phyloP scores from a whole-genome alignment of 2,797 vertebrate genomes.

The Platalea minor region DNA sequence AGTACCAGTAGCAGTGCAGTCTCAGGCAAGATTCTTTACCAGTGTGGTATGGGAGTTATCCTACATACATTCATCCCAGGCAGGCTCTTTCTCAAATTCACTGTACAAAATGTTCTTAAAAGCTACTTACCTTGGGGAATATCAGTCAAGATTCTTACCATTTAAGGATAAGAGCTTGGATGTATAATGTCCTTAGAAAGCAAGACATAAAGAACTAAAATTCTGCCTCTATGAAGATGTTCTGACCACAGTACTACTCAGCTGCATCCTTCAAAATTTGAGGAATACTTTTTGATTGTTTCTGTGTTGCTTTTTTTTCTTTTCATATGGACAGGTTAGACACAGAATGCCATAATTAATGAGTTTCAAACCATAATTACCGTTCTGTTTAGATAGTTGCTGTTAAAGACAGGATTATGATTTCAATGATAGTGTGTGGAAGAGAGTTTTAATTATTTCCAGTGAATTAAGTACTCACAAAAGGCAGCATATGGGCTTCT shows the following conservation, averaged over 20 bases:
- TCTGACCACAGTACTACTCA: neutral
- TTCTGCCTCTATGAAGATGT: neutral
- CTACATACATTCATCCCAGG: neutral
- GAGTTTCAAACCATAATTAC: neutral
- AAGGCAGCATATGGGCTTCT: conserved; percentile 3
- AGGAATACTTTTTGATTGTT: neutral
- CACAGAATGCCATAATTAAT: neutral
- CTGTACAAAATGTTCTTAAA: neutral
- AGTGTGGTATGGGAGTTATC: neutral
- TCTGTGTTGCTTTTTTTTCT: neutral
- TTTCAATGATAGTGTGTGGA: neutral
- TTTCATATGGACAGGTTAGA: neutral
- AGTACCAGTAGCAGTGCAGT: neutral
- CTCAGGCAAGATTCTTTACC: neutral
- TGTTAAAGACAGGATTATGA: neutral
- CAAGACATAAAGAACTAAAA: neutral
- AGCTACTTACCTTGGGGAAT: neutral
- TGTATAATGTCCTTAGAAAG: neutral
- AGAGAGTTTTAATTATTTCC: neutral
- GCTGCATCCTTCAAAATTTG: neutral
- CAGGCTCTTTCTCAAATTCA: neutral
- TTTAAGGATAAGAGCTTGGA: neutral
- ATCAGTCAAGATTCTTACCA: neutral
- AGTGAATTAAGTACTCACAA: neutral
- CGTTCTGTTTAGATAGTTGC: neutral